Evolutionary conservation across 2,888 invertebrate species (phyloP), one percentile per base, ranked within the genome.

Genomic region (Apodemia duryi): DNA sequence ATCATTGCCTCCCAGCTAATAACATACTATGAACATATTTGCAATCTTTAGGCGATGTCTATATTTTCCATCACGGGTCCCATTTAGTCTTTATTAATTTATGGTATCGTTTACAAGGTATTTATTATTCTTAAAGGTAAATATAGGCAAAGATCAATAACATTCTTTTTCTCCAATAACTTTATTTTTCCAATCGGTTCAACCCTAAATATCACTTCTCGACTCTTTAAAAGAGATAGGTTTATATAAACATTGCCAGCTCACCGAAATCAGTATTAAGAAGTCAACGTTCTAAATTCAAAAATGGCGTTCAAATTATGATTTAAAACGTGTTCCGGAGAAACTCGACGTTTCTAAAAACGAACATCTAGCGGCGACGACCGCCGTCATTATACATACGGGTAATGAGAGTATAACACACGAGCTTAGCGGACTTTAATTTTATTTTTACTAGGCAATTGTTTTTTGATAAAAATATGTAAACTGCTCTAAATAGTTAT

Each of bases 271-370:
- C 83, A 78, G 81, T 78, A 77, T 78, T 79, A 84, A 86, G 54
- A 86, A 88, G 86, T 84, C 84, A 82, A 88, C 84, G 90, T 86
- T 88, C 90, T 82, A 89, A 64, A 89, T 88, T 89, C 81, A 85
- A 89, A 88, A 87, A 87, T 78, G 77, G 81, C 84, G 88, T 85
- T 88, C 88, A 86, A 90, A 91, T 88, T 91, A 91, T 91, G 90
- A 91, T 91, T 91, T 90, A 88, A 90, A 91, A 91, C 91, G 87
- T 91, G 91, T 91, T 91, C 90, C 86, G 89, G 91, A 86, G 90
- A 91, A 90, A 91, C 91, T 88, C 83, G 87, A 84, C 82, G 90
- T 86, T 88, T 86, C 84, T 86, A 87, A 86, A 88, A 89, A 88
- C 82, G 85, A 85, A 81, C 82, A 85, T 89, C 89, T 89, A 90